These are phyloP conservation scores for Merops nubicus DNA, from an alignment of 2,113 vertebrate genomes.

Conservation along the genomic window DNA sequence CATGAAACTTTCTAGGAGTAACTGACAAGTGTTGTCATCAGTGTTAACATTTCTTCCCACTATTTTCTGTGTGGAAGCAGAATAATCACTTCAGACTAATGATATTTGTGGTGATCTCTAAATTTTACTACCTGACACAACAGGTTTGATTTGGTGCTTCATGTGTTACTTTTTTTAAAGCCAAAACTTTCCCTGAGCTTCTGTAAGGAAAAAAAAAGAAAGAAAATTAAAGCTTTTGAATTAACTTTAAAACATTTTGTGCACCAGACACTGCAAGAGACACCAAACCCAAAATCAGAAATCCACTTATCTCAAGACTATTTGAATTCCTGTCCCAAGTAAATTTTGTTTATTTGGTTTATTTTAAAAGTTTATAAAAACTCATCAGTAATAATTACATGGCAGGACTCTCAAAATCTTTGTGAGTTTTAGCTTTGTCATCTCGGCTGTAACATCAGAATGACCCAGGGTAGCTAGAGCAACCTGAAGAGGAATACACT, in stretches of 20 bases:
- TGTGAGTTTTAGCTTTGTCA: background rate
- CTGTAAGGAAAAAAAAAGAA: background rate
- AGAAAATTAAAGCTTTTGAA: background rate
- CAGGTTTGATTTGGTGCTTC: background rate
- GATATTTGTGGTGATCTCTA: background rate
- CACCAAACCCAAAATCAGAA: background rate
- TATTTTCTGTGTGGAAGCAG: background rate
- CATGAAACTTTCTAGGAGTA: background rate
- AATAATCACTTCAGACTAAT: background rate
- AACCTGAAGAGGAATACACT: background rate
- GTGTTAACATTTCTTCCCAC: background rate
- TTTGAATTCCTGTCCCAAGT: fast-evolving
- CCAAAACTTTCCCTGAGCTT: background rate
- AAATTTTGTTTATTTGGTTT: background rate
- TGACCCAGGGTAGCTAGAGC: too few species aligned
- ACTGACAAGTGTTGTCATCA: background rate
- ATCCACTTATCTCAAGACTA: background rate
- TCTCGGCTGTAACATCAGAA: background rate
- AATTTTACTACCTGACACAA: background rate
- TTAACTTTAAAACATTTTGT: background rate
- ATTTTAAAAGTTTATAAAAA: background rate
- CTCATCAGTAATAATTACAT: background rate
- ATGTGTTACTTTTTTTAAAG: background rate
- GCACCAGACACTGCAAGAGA: background rate
- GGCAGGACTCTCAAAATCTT: background rate